Conservation (phyloP, 2,888 invertebrate species). For the Keiferia lycopersicella region DNA sequence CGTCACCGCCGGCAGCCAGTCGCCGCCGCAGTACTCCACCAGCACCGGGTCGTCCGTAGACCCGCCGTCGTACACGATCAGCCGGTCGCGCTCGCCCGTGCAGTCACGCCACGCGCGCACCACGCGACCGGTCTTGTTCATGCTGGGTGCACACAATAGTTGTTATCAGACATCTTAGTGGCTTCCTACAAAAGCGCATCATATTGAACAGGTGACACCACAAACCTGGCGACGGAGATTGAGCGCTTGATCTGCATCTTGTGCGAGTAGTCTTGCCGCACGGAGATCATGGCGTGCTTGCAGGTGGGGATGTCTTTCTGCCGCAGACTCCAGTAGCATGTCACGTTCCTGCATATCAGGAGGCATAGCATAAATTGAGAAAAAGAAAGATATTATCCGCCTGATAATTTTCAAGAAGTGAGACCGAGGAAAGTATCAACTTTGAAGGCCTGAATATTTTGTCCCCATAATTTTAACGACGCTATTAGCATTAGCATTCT, state of each 20-base stretch:
- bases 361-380: neutral
- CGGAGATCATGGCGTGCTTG: conserved; percentile 95
- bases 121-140: conserved; percentile 86
- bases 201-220: too few relatives aligned
- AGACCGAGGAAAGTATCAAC: too few relatives aligned
- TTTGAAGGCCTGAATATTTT: too few relatives aligned
- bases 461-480: too few relatives aligned
- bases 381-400: too few relatives aligned
- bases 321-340: conserved; percentile 93
- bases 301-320: conserved; percentile 93
- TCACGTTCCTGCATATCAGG: conserved; percentile 85
- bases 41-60: conserved; percentile 91
- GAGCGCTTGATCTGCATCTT: conserved; percentile 87
- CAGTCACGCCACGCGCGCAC: conserved; percentile 92
- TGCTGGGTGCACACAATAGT: conserved; percentile 55
- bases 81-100: conserved; percentile 89
- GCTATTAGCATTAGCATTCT: too few relatives aligned
- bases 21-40: conserved; percentile 93
- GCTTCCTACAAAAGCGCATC: too few relatives aligned
- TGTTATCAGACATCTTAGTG: too few relatives aligned
- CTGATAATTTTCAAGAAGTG: too few relatives aligned
- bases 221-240: conserved; percentile 83
- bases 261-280: conserved; percentile 88
- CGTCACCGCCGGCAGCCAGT: conserved; percentile 89
- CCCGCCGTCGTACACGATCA: conserved; percentile 93